Conservation (phyloP, 2,888 invertebrate genomes). For the Drosophila helvetica region DNA sequence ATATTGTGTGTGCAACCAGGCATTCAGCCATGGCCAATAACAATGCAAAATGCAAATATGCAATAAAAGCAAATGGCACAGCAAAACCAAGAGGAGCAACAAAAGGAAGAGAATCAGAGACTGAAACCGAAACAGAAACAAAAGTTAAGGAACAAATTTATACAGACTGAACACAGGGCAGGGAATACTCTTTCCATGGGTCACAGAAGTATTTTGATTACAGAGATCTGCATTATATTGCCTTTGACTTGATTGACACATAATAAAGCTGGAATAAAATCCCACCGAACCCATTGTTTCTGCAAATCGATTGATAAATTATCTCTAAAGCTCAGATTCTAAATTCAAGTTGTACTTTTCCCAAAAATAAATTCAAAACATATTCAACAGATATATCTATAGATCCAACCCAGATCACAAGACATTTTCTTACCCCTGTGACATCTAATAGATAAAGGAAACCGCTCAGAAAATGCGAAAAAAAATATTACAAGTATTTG, state of each 20-base stretch:
- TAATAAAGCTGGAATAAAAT: too few species aligned
- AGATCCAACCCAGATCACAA: too few species aligned
- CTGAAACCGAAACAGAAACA: conserved; percentile 17
- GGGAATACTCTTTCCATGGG: background rate
- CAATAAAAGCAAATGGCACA: conserved; percentile 67
- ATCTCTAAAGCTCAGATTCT: too few species aligned
- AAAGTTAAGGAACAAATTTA: conserved; percentile 4
- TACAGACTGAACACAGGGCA: background rate
- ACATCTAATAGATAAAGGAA: background rate
- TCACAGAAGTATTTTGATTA: background rate
- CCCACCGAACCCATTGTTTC: too few species aligned
- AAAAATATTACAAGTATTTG: background rate
- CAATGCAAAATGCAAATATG: conserved; percentile 76
- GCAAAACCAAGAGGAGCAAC: conserved; percentile 22
- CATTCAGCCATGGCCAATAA: conserved; percentile 60
- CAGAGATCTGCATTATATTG: too few species aligned
- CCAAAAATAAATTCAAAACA: too few species aligned
- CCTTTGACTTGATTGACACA: too few species aligned
- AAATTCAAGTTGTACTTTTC: too few species aligned
- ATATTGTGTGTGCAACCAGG: too few species aligned
- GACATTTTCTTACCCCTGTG: too few species aligned
- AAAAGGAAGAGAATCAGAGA: conserved; percentile 12
- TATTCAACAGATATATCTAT: too few species aligned
- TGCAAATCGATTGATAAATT: too few species aligned
- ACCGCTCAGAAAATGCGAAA: background rate